Evolutionary conservation across 2,888 invertebrate species (phyloP).

Genomic region (Patella ulyssiponensis): DNA sequence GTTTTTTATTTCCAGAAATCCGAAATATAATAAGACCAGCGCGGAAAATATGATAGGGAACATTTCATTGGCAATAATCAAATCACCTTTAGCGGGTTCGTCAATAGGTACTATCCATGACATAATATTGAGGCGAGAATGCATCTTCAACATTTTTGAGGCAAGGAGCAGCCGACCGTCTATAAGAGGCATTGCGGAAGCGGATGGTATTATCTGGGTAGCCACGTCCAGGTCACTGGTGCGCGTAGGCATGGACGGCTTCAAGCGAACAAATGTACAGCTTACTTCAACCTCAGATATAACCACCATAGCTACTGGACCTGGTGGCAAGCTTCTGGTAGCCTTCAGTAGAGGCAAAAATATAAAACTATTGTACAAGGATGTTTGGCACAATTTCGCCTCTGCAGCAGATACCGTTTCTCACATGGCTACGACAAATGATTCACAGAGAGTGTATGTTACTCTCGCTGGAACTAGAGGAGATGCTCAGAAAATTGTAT

Average conservation of each 20-base stretch:
- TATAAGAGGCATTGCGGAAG: conserved; percentile 25
- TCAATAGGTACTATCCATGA: conserved; percentile 18
- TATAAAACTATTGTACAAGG: conserved; percentile 24
- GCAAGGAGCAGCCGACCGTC: conserved; percentile 24
- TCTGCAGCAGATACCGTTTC: conserved; percentile 14
- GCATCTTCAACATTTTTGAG: conserved; percentile 32
- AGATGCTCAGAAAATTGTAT: conserved; percentile 17
- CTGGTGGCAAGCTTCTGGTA: conserved; percentile 28
- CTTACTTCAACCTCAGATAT: conserved; percentile 20
- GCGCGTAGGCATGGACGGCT: conserved; percentile 13
- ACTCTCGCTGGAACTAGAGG: conserved; percentile 10
- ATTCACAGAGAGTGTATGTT: conserved; percentile 21
- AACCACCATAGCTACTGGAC: conserved; percentile 20
- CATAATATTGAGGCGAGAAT: conserved; percentile 19
- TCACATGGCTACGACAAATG: conserved; percentile 17
- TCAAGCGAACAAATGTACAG: conserved; percentile 21
- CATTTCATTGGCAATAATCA: conserved; percentile 19
- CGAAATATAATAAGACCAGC: conserved; percentile 12
- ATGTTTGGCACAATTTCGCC: conserved; percentile 23
- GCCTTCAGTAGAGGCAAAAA: conserved; percentile 23
- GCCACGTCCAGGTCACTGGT: conserved; percentile 29
- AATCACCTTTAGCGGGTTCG: not conserved
- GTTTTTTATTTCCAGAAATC: conserved; percentile 26
- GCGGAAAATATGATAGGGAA: conserved; percentile 25
- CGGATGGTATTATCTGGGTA: conserved; percentile 26